These are phyloP conservation scores for Phalangium opilio DNA, from an alignment of 2,888 invertebrate genomes.

Conservation along the genomic window DNA sequence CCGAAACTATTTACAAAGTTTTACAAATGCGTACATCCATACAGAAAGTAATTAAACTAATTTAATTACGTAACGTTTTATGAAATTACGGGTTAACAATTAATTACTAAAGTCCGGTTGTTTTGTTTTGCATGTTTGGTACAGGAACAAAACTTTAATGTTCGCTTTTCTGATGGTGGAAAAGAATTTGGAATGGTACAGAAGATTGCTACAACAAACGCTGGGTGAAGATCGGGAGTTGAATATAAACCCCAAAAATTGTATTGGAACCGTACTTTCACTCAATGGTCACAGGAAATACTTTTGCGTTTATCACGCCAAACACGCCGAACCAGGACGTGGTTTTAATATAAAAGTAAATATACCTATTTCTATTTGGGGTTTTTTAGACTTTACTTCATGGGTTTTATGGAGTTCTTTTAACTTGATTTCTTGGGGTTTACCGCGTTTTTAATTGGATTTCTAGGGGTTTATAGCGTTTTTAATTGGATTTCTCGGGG, in stretches of 20 bases:
- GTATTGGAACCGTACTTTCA: conserved; percentile 78
- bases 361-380: no score
- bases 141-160: conserved; percentile 83
- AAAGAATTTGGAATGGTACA: conserved; percentile 85
- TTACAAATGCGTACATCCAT: conserved; percentile 87
- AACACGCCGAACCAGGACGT: conserved; percentile 45
- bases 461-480: no score
- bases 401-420: no score
- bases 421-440: no score
- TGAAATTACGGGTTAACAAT: no score
- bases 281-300: conserved; percentile 93
- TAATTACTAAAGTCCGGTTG: no score
- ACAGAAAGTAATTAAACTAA: conserved; percentile 53
- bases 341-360: conserved; percentile 12
- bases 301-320: conserved; percentile 97
- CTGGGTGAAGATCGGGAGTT: conserved; percentile 64
- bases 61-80: not conserved
- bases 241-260: conserved; percentile 87
- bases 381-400: no score
- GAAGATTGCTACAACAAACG: conserved; percentile 68
- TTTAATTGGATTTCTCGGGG: no score
- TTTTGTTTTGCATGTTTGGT: conserved; percentile 26
- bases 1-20: conserved; percentile 74
- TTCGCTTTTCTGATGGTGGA: conserved; percentile 88
- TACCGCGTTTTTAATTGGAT: no score